These are phyloP conservation scores for Pardosa pseudoannulata DNA, from an alignment of 2,888 invertebrate genomes.

Conservation along the genomic window DNA sequence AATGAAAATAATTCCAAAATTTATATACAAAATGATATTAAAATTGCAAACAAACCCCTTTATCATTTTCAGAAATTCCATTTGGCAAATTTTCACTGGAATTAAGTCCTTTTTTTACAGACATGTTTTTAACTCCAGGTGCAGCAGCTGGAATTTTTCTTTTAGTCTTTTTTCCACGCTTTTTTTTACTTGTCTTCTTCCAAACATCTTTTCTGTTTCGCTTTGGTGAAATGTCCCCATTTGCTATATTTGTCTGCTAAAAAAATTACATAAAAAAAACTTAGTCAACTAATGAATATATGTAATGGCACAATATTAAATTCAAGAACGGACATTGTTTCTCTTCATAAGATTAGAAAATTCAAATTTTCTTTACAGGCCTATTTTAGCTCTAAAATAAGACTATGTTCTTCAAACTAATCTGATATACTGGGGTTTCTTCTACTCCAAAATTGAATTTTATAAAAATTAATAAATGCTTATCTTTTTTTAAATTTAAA, in stretches of 20 bases:
- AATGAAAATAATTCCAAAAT: not conserved
- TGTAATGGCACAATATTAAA: too few relatives aligned
- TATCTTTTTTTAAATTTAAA: too few relatives aligned
- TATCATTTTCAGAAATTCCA: conserved; percentile 14
- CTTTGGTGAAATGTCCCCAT: conserved; percentile 36
- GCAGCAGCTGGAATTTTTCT: conserved; percentile 56
- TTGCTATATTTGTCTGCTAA: not conserved
- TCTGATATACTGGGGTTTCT: too few relatives aligned
- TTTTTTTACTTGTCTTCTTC: conserved; percentile 81
- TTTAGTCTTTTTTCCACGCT: conserved; percentile 70
- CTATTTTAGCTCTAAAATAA: too few relatives aligned
- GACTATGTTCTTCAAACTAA: too few relatives aligned
- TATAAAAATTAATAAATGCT: too few relatives aligned
- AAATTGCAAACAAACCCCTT: conserved; percentile 8
- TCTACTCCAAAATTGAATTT: too few relatives aligned
- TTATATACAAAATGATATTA: not conserved
- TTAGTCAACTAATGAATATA: too few relatives aligned
- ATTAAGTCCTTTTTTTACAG: not conserved
- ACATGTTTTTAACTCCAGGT: not conserved
- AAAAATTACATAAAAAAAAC: too few relatives aligned
- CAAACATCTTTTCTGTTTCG: conserved; percentile 85
- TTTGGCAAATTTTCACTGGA: not conserved
- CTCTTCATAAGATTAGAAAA: too few relatives aligned
- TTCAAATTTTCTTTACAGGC: too few relatives aligned
- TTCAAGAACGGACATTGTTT: too few relatives aligned